Conservation (phyloP, 2,797 vertebrate genomes). For the Premnoplex brunnescens region DNA sequence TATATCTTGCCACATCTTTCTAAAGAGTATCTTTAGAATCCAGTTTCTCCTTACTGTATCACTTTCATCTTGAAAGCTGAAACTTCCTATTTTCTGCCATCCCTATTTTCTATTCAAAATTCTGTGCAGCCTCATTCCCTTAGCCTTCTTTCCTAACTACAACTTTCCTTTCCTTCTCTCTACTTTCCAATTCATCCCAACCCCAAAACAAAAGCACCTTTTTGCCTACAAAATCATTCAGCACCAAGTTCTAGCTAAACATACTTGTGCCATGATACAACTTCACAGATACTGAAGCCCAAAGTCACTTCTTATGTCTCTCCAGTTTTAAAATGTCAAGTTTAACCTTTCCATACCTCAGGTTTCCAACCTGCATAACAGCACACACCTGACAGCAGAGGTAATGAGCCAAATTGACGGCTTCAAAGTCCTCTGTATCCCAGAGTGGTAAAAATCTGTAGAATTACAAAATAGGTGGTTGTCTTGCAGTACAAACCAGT, state of each 20-base stretch:
- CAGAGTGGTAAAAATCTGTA: neutral
- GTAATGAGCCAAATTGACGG: neutral
- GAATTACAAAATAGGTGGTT: neutral
- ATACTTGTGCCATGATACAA: neutral
- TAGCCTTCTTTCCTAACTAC: neutral
- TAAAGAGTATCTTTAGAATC: neutral
- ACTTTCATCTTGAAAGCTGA: neutral
- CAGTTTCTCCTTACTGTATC: neutral
- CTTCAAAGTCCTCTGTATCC: neutral
- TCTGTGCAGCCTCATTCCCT: neutral
- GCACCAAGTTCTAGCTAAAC: neutral
- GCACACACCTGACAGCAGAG: neutral
- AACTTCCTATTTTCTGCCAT: neutral
- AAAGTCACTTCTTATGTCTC: neutral
- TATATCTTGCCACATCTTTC: conserved; percentile 4
- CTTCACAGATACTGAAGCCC: neutral
- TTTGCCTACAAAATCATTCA: neutral
- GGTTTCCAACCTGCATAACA: neutral
- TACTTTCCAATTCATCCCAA: neutral
- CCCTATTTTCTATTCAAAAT: neutral
- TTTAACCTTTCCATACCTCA: neutral
- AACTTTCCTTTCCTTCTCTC: neutral
- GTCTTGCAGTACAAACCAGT: neutral
- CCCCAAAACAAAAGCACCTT: neutral
- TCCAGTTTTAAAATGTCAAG: neutral